Base-by-base conservation (phyloP, 2,888 invertebrate species). In the Halictus quadricinctus region DNA sequence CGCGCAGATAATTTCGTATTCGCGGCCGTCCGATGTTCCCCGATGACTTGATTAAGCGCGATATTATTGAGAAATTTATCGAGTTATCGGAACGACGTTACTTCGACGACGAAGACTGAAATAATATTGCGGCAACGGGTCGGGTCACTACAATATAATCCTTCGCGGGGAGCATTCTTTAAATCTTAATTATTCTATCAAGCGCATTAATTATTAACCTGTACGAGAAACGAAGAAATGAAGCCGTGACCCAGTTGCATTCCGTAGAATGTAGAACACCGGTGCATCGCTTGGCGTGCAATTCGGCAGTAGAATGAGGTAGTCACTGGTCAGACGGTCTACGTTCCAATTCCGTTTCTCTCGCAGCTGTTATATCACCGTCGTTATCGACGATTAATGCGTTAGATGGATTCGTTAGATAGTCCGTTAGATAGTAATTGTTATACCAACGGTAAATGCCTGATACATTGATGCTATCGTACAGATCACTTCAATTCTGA, bases 241-340 rank as follows among this genome's bases (percentile, higher is more conserved):
- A 21, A n/a, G 8, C 8, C 29, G 60, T 41, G 76, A 7, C 66
- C 76, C 36, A 41, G 50, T 69, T 50, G 64, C n/a, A 29, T 36
- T 29, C 21, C 36, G 21, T 66, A 36, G 21, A 36, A 66, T 29
- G 36, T 66, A 66, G 66, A 66, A 66, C 36, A 21, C 18, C 36
- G 66, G 36, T 66, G 69, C 69, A 36, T 48, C 18, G 18, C 43
- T 25, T 76, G 21, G 21, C 46, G 46, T 41, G 46, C 66, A 48
- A 50, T 50, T 29, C 54, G n/a, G n/a, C 72, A 84, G 84, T 84
- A 72, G 84, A 84, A 84, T 41, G 78, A 60, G 83, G n/a, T 72
- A 25, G 78, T 66, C 64, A 64, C 29, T 79, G 58, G 78, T 77
- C 84, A 75, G 78, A 83, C 84, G 54, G 70, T 13, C 41, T 46